Conservation (phyloP, 2,113 vertebrate genomes). For the Boulengeromyrus knoepffleri region DNA sequence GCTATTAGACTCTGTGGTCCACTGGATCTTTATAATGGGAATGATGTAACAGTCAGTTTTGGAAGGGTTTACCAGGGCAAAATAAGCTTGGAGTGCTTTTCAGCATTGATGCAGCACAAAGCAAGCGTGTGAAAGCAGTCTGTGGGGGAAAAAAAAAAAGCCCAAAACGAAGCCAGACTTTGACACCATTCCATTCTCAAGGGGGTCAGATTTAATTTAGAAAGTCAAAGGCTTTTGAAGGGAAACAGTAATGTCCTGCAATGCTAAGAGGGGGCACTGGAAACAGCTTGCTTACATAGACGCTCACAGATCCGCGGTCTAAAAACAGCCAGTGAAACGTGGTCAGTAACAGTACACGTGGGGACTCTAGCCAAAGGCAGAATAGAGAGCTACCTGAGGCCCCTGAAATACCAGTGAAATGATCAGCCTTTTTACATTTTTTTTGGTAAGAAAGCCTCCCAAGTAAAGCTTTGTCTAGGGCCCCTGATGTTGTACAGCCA, state of each 20-base stretch:
- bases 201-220: constrained; percentile 8
- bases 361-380: background rate
- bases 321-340: background rate
- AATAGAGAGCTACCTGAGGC: background rate
- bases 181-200: background rate
- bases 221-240: constrained; percentile 8
- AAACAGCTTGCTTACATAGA: background rate
- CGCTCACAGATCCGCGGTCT: background rate
- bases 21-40: constrained; percentile 17
- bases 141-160: background rate
- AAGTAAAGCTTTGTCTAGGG: background rate
- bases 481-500: background rate
- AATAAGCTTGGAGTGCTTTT: constrained; percentile 18
- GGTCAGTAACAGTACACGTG: background rate
- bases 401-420: background rate
- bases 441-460: background rate
- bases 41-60: constrained; percentile 19
- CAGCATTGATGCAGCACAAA: constrained; percentile 9
- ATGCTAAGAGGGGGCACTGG: background rate
- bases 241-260: background rate
- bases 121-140: constrained; percentile 3
- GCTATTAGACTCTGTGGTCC: constrained; percentile 12
- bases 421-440: background rate
- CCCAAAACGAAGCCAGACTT: background rate
- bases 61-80: constrained; percentile 14